Evolutionary conservation across 2,113 vertebrate species (phyloP).

Genomic region (Pluvialis apricaria): DNA sequence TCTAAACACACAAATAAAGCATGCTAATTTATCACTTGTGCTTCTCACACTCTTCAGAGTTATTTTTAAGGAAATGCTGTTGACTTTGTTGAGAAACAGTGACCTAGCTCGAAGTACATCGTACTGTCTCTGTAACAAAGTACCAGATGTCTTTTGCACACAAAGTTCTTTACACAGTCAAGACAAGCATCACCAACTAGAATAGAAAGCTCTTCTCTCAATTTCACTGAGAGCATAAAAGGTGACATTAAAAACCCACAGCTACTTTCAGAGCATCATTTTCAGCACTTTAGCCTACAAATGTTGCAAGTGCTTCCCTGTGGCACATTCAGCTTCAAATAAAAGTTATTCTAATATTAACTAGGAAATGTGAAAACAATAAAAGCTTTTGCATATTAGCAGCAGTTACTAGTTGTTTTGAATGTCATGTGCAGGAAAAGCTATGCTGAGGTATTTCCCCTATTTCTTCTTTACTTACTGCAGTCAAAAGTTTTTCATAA

Average conservation of each 20-base stretch:
- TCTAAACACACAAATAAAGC: not conserved
- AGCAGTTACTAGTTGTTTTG: not conserved
- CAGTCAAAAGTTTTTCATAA: slow-evolving; percentile 19
- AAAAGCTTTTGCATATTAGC: not conserved
- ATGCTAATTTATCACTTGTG: not conserved
- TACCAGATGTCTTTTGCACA: not conserved
- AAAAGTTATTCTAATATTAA: not conserved
- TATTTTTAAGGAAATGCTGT: not conserved
- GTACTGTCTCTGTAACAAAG: not conserved
- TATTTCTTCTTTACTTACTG: not conserved
- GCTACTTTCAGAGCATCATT: not conserved
- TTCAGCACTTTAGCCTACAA: not conserved
- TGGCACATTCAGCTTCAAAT: not conserved
- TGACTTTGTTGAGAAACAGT: not conserved
- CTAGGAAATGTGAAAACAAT: not conserved
- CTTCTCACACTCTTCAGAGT: not conserved
- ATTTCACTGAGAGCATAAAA: not conserved
- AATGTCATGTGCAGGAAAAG: not conserved
- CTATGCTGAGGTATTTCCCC: not conserved
- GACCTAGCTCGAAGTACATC: not conserved
- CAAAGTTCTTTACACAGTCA: not conserved
- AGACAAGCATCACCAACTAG: not conserved
- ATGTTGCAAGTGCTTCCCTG: not conserved
- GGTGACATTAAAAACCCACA: not conserved
- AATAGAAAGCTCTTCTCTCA: not conserved